phyloP scores from a whole-genome alignment of 2,113 vertebrate genomes.

The Eubucco bourcierii region DNA sequence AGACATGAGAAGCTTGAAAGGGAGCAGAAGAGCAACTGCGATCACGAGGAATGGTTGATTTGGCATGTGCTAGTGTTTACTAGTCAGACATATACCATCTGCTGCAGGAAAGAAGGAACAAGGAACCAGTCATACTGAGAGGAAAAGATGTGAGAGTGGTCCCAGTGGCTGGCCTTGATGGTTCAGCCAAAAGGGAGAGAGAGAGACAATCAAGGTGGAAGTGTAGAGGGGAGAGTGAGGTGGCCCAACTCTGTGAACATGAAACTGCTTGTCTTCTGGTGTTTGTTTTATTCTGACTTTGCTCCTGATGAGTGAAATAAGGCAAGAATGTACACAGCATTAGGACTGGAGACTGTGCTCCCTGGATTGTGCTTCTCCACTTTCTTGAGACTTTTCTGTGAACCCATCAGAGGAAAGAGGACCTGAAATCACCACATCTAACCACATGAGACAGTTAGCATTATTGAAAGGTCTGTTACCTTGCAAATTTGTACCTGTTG shows the following conservation, averaged over 20 bases:
- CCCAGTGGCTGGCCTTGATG: neutral
- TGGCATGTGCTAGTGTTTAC: neutral
- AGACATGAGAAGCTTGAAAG: neutral
- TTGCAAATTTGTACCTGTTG: neutral
- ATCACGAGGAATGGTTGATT: neutral
- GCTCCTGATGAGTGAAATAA: neutral
- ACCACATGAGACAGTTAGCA: neutral
- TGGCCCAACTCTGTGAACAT: rapidly evolving
- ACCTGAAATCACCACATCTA: neutral
- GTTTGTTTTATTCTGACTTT: neutral
- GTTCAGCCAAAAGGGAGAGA: neutral
- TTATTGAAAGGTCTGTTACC: neutral
- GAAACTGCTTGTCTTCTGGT: neutral
- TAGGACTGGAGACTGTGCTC: neutral
- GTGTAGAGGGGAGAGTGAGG: neutral
- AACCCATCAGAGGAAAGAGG: neutral
- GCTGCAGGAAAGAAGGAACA: neutral
- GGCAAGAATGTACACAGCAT: neutral
- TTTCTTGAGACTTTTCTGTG: neutral
- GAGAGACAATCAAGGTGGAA: neutral
- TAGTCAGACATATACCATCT: neutral
- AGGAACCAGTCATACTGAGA: too few species aligned
- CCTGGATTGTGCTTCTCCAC: neutral
- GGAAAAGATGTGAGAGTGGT: neutral
- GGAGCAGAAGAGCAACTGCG: neutral